These are phyloP conservation scores for Hippolais icterina DNA, from an alignment of 2,113 vertebrate genomes.

Conservation along the genomic window DNA sequence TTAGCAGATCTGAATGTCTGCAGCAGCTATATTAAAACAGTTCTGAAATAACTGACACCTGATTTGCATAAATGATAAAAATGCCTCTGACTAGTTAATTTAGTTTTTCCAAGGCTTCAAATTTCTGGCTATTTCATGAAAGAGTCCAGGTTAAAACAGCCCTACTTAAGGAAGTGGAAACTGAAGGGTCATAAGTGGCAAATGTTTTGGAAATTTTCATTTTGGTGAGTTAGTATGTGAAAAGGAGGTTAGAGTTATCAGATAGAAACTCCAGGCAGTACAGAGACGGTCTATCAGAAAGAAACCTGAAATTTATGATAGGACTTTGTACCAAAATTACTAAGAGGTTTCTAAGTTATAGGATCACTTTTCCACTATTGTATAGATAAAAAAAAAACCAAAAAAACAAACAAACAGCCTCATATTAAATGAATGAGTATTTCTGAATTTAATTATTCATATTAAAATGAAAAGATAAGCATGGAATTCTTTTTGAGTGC, in stretches of 20 bases:
- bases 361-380: background rate
- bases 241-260: background rate
- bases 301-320: background rate
- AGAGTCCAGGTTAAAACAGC: background rate
- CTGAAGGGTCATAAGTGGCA: background rate
- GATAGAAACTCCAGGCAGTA: background rate
- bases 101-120: background rate
- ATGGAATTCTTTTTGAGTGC: background rate
- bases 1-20: background rate
- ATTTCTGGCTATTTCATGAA: background rate
- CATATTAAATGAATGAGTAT: background rate
- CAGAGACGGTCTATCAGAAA: background rate
- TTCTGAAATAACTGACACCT: background rate
- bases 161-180: background rate
- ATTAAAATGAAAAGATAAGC: background rate
- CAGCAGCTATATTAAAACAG: background rate
- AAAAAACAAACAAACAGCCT: background rate
- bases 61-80: background rate
- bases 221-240: background rate
- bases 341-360: background rate
- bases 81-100: background rate
- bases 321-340: background rate
- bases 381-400: background rate
- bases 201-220: background rate
- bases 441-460: background rate